These are phyloP conservation scores for Heliconius sara DNA, from an alignment of 2,888 invertebrate species.

Conservation along the genomic window DNA sequence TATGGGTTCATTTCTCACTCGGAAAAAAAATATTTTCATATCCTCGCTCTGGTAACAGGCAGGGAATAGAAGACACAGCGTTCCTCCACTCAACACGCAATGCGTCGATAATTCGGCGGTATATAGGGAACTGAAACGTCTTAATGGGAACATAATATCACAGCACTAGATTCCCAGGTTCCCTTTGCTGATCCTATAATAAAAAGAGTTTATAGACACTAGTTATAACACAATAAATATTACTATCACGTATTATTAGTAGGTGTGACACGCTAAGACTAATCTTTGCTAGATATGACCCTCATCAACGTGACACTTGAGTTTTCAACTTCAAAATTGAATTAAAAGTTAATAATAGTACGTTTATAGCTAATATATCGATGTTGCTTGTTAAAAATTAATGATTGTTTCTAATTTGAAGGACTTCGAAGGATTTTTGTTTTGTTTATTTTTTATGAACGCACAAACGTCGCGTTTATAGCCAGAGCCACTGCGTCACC, in stretches of 20 bases:
- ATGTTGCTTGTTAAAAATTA: neutral
- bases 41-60: no score
- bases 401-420: no score
- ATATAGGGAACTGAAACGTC: neutral
- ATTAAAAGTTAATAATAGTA: neutral
- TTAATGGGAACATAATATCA: neutral
- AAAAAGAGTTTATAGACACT: neutral
- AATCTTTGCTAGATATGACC: slow-evolving; percentile 14
- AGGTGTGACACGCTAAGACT: slow-evolving; percentile 1
- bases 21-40: no score
- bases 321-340: slow-evolving; percentile 4
- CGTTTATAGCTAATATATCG: neutral
- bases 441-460: no score
- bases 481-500: no score
- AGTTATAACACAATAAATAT: neutral
- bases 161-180: neutral
- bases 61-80: no score
- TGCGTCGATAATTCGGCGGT: no score
- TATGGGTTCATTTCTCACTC: no score
- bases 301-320: slow-evolving; percentile 25
- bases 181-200: neutral
- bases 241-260: slow-evolving; percentile 1
- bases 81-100: no score
- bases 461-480: no score
- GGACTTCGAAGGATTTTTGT: no score